Evolutionary conservation across 1,140 invertebrate genomes (phyloP), one percentile per base, ranked within the genome.

Genomic region (Drosophila novamexicana): DNA sequence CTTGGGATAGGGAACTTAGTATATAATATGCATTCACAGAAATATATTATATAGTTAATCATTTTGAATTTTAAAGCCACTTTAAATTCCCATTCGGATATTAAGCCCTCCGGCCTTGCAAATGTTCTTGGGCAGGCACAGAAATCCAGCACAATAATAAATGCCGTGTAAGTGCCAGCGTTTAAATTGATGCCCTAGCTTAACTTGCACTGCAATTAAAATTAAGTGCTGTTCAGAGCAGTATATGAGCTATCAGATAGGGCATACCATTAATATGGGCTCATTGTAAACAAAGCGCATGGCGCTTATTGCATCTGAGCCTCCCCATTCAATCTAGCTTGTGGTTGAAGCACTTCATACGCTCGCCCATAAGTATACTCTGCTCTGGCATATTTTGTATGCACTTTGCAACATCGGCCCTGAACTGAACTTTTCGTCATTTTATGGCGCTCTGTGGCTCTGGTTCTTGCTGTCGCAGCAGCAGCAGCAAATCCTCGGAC

Each of bases 331-430:
- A 74, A 74, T 74, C 71, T 62, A 34, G 50, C 50, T 61, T 74
- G 71, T 37, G 71, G 71, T 29, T 40, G 37, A 4, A 18, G 34
- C 50, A 54, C 37, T 54, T 29, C 58, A n/a, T 14, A n/a, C 18
- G 45, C 45, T 49, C 18, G 45, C 45, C 40, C 8, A 36, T 32
- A 16, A 49, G 49, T 34, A 12, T 54, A 53, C 42, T 57, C 57
- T 42, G 40, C 54, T 45, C 32, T 68, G 54, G 37, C 76, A 58
- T 64, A 66, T 80, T 81, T 77, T 61, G 64, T 69, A 77, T 77
- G 75, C 75, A 68, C 71, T 77, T 77, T 77, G 63, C 59, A 74
- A 56, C 75, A 69, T 69, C 54, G 45, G 64, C 42, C 71, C 42
- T 36, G 47, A 50, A 57, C 61, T 22, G 68, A 75, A 75, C 67